Evolutionary conservation across 2,797 vertebrate species (phyloP).

Genomic region (Acanthopagrus latus): DNA sequence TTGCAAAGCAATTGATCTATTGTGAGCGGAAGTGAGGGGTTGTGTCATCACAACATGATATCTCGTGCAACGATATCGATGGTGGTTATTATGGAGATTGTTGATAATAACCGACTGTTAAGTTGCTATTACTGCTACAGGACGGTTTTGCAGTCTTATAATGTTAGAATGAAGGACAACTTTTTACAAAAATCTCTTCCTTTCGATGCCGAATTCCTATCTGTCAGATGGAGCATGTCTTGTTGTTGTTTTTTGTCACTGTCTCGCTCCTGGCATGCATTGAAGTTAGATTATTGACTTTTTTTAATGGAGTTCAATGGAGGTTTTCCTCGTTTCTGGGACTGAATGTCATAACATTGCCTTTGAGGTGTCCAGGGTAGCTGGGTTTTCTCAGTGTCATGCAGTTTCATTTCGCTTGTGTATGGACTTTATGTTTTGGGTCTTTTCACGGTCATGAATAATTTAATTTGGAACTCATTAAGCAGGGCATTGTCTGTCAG

Average conservation of each 20-base stretch:
- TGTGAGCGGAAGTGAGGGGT: background rate
- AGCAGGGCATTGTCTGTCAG: background rate
- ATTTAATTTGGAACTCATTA: conserved; percentile 11
- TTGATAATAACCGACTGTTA: background rate
- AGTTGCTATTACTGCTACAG: background rate
- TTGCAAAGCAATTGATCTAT: conserved; percentile 22
- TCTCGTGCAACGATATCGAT: background rate
- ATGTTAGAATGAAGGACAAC: background rate
- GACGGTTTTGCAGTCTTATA: background rate
- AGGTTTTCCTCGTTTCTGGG: background rate
- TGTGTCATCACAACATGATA: background rate
- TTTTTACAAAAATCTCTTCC: background rate
- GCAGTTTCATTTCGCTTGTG: background rate
- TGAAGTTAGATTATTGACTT: background rate
- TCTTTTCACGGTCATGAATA: conserved; percentile 47
- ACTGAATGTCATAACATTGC: background rate
- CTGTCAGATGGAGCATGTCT: background rate
- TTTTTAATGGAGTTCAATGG: background rate
- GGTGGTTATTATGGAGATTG: background rate
- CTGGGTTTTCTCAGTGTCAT: background rate
- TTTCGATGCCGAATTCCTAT: background rate
- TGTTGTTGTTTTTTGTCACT: background rate
- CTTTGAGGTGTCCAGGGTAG: background rate
- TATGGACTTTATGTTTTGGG: conserved; percentile 22
- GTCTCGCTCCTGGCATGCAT: background rate